Base-by-base conservation (phyloP, 2,797 vertebrate genomes). In the Bradypus variegatus region DNA sequence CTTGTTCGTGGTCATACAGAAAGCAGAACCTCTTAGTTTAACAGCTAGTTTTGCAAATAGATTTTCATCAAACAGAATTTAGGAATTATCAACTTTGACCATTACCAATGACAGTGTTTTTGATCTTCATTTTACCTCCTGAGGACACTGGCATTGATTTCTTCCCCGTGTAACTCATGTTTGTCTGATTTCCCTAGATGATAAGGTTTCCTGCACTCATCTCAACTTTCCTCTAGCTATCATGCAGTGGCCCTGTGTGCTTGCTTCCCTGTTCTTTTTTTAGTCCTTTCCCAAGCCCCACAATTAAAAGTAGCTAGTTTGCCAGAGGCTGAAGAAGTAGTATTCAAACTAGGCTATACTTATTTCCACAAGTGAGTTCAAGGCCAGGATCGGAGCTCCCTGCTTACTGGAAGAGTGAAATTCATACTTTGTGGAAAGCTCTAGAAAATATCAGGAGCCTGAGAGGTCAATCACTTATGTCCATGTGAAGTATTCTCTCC, bases 281-380 rank as follows among this genome's bases (percentile, higher is more conserved):
- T 55, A 94, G 89, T 38, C 45, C 13, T 91, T 92, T 92, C 92
- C 90, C 91, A 93, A 94, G 76, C 76, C 81, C 92, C 88, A 12
- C 83, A 75, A 82, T 91, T 84, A 92, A 92, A 86, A 93, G 53
- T 76, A 48, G 82, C 79, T 84, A 55, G 58, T 79, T 86, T 91
- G 86, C 94, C 86, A 23, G 62, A 70, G 65, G 70, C 89, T 70
- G 62, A 88, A 89, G 91, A 86, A 60, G 92, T 91, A 84, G 73
- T 50, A n/a, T 91, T 90, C 79, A 88, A 93, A 91, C 36, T 23
- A 92, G 90, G 70, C 91, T 82, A 11, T 58, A 75, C 81, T 94
- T 75, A 86, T 93, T 95, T 92, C 92, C 90, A 94, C 72, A 90
- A 73, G 45, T 0, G 10, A 84, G 75, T 75, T 88, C 73, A 72